phyloP scores from a whole-genome alignment of 2,888 invertebrate species.

The Erannis defoliaria region DNA sequence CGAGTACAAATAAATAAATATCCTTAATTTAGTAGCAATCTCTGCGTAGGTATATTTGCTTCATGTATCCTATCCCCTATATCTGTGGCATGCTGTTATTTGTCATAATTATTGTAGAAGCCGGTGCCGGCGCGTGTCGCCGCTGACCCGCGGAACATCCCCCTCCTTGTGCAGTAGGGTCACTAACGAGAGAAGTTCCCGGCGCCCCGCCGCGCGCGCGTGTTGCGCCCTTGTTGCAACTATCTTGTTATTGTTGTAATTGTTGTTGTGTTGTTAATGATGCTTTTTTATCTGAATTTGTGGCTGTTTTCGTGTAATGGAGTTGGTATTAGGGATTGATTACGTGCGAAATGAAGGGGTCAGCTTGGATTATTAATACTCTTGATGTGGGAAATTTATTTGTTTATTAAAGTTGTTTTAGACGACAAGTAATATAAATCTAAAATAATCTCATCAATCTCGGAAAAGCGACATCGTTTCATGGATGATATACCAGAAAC shows the following conservation, averaged over 20 bases:
- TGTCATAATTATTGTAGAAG: slow-evolving; percentile 43
- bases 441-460: too few species aligned
- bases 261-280: slow-evolving; percentile 30
- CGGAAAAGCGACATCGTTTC: too few species aligned
- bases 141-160: slow-evolving; percentile 13
- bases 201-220: slow-evolving; percentile 66
- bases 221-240: slow-evolving; percentile 35
- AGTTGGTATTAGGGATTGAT: slow-evolving; percentile 18
- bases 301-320: slow-evolving; percentile 16
- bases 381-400: slow-evolving; percentile 12
- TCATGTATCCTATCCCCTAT: not conserved
- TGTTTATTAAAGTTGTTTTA: too few species aligned
- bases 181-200: slow-evolving; percentile 67
- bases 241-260: slow-evolving; percentile 47
- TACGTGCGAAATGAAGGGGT: slow-evolving; percentile 8
- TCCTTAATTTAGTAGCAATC: not conserved
- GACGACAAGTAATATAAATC: too few species aligned
- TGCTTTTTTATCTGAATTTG: slow-evolving; percentile 28
- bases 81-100: slow-evolving; percentile 22
- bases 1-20: too few species aligned
- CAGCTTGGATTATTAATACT: not conserved
- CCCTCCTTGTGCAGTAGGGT: slow-evolving; percentile 11
- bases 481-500: too few species aligned
- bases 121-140: slow-evolving; percentile 27
- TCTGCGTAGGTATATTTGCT: not conserved